A percentile compares a stretch with the other conserved stretches of the same genome.
Evolutionary conservation across 2,888 invertebrate species (phyloP).

Genomic region (Cerastis leucographa): DNA sequence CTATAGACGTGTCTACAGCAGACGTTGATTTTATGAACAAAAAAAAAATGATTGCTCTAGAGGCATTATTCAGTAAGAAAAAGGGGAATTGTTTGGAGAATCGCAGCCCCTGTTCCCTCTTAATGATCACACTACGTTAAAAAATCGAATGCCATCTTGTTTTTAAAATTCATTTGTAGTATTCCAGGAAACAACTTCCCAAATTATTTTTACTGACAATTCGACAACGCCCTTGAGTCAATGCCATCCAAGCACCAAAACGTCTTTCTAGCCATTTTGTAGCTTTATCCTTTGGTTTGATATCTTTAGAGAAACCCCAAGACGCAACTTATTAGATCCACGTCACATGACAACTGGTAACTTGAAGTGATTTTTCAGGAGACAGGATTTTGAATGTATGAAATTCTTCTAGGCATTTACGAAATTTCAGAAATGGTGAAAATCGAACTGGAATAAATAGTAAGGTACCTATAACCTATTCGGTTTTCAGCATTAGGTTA

Average conservation of each 20-base stretch:
- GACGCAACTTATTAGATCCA: background rate
- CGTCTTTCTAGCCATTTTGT: background rate
- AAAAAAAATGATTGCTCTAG: no score
- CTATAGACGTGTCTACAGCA: no score
- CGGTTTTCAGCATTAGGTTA: background rate
- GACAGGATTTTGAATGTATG: background rate
- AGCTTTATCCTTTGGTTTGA: background rate
- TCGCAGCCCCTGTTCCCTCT: no score
- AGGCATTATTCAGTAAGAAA: no score
- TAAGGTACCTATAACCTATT: background rate
- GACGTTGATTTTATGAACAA: no score
- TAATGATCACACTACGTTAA: background rate
- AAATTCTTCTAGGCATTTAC: background rate
- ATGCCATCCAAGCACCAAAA: background rate
- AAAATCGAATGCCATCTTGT: background rate
- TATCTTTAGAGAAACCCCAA: background rate
- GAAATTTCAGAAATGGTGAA: background rate
- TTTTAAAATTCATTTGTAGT: background rate
- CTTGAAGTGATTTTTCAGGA: background rate
- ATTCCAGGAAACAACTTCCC: background rate
- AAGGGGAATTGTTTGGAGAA: no score
- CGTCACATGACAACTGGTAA: background rate
- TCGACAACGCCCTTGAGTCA: background rate
- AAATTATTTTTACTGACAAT: background rate
- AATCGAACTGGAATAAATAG: background rate